These are phyloP conservation scores for Cheilosia pagana DNA, from an alignment of 2,888 invertebrate species.

Conservation along the genomic window DNA sequence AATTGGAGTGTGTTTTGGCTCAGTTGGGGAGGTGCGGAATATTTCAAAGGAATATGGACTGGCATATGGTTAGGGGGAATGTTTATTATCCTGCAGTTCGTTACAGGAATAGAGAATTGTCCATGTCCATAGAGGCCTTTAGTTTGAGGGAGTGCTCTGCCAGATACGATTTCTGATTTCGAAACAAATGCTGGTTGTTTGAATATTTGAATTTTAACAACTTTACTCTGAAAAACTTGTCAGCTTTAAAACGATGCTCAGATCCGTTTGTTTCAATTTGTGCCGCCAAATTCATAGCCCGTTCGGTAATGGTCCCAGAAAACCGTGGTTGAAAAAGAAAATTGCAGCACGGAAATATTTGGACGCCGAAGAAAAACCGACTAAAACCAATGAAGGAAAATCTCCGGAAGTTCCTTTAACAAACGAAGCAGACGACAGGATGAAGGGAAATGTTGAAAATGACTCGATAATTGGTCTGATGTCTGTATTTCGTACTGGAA, in stretches of 20 bases:
- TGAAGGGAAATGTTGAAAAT: too few relatives aligned
- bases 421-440: too few relatives aligned
- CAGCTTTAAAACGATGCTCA: background rate
- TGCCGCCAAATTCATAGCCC: background rate
- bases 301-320: background rate
- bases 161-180: too few relatives aligned
- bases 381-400: background rate
- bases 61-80: background rate
- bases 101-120: background rate
- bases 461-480: too few relatives aligned
- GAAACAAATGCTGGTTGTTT: background rate
- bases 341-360: background rate
- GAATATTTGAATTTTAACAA: background rate
- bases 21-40: slow-evolving; percentile 52
- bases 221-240: background rate
- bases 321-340: background rate
- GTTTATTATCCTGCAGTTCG: background rate
- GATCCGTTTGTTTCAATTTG: background rate
- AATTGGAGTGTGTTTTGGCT: slow-evolving; percentile 54
- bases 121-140: background rate
- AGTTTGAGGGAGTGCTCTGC: background rate
- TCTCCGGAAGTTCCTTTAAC: too few relatives aligned
- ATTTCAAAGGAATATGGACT: slow-evolving; percentile 25
- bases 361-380: background rate
- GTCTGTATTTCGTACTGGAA: too few relatives aligned